Evolutionary conservation across 1,140 invertebrate genomes (phyloP), one percentile per base, ranked within the genome.

Genomic region (Frieseomelitta varia): DNA sequence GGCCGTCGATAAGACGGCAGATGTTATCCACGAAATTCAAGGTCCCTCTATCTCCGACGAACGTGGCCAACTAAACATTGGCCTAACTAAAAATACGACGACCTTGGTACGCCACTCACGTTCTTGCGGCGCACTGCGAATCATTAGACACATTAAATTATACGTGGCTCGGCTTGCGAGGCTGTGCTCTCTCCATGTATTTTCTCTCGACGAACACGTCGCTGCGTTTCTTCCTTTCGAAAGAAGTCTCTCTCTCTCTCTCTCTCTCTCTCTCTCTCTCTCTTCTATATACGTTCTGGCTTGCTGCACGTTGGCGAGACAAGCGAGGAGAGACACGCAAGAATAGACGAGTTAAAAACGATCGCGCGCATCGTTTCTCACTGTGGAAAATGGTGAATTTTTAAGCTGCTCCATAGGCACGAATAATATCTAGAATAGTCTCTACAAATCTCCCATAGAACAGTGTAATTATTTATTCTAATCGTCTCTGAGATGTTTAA

Each of bases 1-100:
- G 83, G 84, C 85, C 88, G 90, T 87, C 92, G 94, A 95, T 95
- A 95, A 95, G 93, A 88, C 88, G 89, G 91, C 94, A 95, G 94
- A 95, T 95, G 93, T 94, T 95, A 95, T 95, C 94, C 94, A 91
- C 91, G 78, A 94, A 94, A 93, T 95, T 95, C 94, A 95, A 95
- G 94, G 94, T 94, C 93, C 85, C 90, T 93, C 92, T 94, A 94
- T 94, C 94, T 94, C 86, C 86, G 84, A 69, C 91, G 88, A 91
- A 92, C 87, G 92, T 93, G 92, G 93, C 92, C 93, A 94, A 93
- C 93, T 93, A 94, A 95, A 94, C 94, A 94, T 94, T 94, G 92
- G 92, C 93, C 90, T 88, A 92, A 93, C 93, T 94, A 94, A 94
- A 94, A 94, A 95, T 95, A 95, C 89, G 81, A 91, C 91, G 93